A percentile compares a stretch with the other conserved stretches of the same genome.
Conservation (phyloP, 2,113 vertebrate genomes). For the Hypomesus transpacificus region DNA sequence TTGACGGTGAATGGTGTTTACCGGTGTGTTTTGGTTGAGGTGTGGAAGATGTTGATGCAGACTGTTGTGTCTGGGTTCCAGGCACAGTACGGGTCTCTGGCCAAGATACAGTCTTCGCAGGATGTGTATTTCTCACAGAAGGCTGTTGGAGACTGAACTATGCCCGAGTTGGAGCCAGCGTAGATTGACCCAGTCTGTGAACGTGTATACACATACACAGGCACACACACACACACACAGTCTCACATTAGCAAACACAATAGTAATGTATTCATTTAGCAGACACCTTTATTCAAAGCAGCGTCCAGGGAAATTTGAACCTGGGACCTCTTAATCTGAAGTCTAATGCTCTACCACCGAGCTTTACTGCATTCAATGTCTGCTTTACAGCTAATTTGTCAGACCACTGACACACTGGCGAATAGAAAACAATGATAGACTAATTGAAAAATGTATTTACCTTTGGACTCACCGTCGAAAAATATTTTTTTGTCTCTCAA, state of each 20-base stretch:
- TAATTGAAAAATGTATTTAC: no score
- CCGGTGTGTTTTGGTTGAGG: constrained; percentile 2
- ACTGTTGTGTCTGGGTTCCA: constrained; percentile 71
- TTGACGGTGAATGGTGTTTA: not conserved
- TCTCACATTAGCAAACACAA: not conserved
- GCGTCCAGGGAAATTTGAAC: no score
- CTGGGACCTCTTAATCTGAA: no score
- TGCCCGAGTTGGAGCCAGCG: constrained; percentile 84
- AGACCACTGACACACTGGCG: no score
- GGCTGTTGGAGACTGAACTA: constrained; percentile 87
- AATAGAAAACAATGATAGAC: no score
- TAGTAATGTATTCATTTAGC: no score
- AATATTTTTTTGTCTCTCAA: no score
- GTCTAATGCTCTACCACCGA: no score
- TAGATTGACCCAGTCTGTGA: constrained; percentile 82
- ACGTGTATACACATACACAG: not conserved
- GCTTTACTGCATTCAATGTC: no score
- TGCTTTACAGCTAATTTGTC: no score
- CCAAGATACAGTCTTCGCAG: constrained; percentile 85
- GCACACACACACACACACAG: constrained; percentile 2
- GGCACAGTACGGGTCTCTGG: constrained; percentile 93
- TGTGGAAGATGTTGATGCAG: constrained; percentile 73
- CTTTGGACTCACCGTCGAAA: no score
- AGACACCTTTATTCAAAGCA: no score
- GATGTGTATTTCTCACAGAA: constrained; percentile 83